Evolutionary conservation across 2,797 vertebrate species (phyloP).

Genomic region (Tangara arthus): DNA sequence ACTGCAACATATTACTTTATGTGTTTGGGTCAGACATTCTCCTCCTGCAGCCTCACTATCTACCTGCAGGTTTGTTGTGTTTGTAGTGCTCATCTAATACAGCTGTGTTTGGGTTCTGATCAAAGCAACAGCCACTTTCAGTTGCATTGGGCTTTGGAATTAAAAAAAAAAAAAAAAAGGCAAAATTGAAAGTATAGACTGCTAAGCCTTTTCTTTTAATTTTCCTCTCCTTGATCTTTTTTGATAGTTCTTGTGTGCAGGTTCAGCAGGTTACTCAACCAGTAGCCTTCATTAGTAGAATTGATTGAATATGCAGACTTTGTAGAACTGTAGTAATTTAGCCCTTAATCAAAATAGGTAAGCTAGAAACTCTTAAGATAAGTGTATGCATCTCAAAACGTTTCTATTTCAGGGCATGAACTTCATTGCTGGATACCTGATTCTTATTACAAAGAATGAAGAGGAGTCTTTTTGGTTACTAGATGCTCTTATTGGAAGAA

Average conservation of each 20-base stretch:
- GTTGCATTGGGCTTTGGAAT: background rate
- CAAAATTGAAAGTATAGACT: background rate
- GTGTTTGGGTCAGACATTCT: background rate
- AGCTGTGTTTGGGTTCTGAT: background rate
- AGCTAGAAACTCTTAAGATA: background rate
- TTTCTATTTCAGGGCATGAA: conserved; percentile 90
- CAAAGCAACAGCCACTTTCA: background rate
- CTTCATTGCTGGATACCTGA: conserved; percentile 92
- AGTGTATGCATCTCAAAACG: background rate
- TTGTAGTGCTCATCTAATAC: background rate
- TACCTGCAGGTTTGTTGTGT: background rate
- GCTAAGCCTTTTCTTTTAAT: background rate
- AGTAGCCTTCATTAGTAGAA: background rate
- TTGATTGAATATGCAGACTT: background rate
- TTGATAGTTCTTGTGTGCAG: background rate
- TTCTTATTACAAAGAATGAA: conserved; percentile 92
- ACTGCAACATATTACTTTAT: background rate
- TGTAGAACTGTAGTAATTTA: background rate
- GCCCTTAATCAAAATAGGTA: background rate
- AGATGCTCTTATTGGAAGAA: conserved; percentile 88
- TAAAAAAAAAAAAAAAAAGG: background rate
- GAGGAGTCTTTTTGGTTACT: conserved; percentile 95
- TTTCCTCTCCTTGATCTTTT: background rate
- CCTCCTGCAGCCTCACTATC: background rate
- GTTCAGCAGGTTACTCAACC: background rate